Conservation (phyloP, 2,113 vertebrate genomes). For the Microcebus tavaratra region DNA sequence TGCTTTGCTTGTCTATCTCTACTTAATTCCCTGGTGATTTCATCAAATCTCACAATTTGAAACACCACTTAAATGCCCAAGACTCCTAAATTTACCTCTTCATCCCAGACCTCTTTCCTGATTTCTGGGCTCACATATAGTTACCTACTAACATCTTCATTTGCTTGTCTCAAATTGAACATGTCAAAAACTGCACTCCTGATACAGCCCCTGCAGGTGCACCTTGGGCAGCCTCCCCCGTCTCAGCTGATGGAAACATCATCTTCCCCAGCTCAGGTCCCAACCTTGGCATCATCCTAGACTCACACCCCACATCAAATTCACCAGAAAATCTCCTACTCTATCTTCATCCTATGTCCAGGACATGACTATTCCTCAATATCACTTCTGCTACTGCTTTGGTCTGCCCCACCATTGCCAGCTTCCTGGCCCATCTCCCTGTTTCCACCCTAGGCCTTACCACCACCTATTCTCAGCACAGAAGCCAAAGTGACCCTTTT, state of each 20-base stretch:
- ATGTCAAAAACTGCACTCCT: background rate
- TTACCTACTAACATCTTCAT: background rate
- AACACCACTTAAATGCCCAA: background rate
- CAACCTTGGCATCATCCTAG: background rate
- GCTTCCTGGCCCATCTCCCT: background rate
- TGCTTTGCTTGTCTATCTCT: background rate
- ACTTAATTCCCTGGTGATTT: background rate
- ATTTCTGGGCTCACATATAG: background rate
- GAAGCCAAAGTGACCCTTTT: background rate
- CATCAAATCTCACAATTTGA: background rate
- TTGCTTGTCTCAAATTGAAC: background rate
- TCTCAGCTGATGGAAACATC: background rate
- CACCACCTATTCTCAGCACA: background rate
- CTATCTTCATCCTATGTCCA: background rate
- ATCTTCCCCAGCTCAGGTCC: background rate
- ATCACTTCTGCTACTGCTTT: background rate
- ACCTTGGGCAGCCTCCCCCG: background rate
- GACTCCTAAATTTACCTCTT: background rate
- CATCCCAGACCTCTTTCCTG: background rate
- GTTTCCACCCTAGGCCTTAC: background rate
- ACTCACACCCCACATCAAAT: background rate
- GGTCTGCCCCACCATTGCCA: background rate
- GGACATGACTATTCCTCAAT: background rate
- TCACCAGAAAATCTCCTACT: background rate
- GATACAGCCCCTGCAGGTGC: no score